A percentile compares a stretch with the other conserved stretches of the same genome.
Evolutionary conservation across 2,113 vertebrate species (phyloP).

Genomic region (Galemys pyrenaicus): DNA sequence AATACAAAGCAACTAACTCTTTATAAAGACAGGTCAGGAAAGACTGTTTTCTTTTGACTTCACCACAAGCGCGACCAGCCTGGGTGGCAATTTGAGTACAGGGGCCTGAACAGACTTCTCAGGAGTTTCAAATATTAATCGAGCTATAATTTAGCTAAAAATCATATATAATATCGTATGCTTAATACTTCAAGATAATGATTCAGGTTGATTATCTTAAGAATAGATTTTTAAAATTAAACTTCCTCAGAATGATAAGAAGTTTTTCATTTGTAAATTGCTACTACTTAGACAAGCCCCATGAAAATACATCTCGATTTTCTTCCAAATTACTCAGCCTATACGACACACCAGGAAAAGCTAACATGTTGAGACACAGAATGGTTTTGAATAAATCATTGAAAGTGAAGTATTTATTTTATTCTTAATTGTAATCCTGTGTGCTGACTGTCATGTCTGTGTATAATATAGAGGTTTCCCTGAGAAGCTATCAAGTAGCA

Average conservation of each 20-base stretch:
- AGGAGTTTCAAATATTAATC: conserved; percentile 50
- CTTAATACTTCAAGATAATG: conserved; percentile 32
- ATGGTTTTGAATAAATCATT: neutral
- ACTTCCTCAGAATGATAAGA: conserved; percentile 4
- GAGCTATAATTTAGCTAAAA: conserved; percentile 31
- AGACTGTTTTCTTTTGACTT: neutral
- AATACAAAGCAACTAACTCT: neutral
- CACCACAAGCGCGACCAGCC: neutral
- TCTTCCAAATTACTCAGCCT: conserved; percentile 33
- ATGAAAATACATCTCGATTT: conserved; percentile 38
- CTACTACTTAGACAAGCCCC: conserved; percentile 36
- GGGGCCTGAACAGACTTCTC: neutral
- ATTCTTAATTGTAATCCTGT: neutral
- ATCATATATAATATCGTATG: conserved; percentile 8
- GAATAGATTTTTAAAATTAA: conserved; percentile 58
- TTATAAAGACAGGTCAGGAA: neutral
- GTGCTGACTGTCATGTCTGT: neutral
- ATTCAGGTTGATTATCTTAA: conserved; percentile 17
- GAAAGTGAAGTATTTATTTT: conserved; percentile 69
- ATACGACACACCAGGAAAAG: neutral
- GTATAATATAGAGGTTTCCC: neutral
- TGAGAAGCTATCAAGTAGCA: neutral
- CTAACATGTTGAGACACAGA: neutral
- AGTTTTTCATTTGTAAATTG: conserved; percentile 62
- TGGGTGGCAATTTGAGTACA: neutral